phyloP scores from a whole-genome alignment of 2,888 invertebrate genomes.

The Tanytarsus gracilentus region DNA sequence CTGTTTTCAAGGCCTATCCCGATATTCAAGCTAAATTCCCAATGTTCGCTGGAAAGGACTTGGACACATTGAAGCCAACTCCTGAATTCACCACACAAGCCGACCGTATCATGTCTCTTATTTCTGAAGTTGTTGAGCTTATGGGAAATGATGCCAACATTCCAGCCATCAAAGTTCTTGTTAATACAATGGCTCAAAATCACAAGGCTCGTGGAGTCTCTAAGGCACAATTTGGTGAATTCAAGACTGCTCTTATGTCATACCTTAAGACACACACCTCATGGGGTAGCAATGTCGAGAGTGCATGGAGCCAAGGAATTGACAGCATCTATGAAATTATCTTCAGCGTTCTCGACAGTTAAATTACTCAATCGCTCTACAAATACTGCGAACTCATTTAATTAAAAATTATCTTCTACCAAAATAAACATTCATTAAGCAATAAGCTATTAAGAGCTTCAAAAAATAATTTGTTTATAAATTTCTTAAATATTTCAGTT shows the following conservation, averaged over 20 bases:
- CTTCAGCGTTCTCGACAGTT: constrained; percentile 1
- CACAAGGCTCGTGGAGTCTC: background rate
- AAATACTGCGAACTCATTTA: background rate
- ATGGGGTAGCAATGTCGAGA: background rate
- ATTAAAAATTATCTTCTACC: too few relatives aligned
- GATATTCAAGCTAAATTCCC: background rate
- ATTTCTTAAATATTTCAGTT: too few relatives aligned
- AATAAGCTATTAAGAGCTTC: too few relatives aligned
- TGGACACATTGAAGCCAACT: background rate
- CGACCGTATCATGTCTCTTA: background rate
- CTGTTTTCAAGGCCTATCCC: background rate
- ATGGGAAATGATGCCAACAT: background rate
- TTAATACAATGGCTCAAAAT: background rate
- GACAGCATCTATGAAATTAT: background rate
- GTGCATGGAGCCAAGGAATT: background rate
- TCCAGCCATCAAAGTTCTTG: background rate
- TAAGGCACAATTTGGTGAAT: background rate
- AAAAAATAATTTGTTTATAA: too few relatives aligned
- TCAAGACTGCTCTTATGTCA: background rate
- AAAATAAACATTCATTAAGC: too few relatives aligned
- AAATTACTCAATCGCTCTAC: background rate
- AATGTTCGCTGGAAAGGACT: background rate
- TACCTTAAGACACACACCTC: background rate
- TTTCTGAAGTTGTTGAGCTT: background rate
- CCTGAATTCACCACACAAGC: background rate